Conservation (phyloP, 2,797 vertebrate genomes). For the Xyrichtys novacula region DNA sequence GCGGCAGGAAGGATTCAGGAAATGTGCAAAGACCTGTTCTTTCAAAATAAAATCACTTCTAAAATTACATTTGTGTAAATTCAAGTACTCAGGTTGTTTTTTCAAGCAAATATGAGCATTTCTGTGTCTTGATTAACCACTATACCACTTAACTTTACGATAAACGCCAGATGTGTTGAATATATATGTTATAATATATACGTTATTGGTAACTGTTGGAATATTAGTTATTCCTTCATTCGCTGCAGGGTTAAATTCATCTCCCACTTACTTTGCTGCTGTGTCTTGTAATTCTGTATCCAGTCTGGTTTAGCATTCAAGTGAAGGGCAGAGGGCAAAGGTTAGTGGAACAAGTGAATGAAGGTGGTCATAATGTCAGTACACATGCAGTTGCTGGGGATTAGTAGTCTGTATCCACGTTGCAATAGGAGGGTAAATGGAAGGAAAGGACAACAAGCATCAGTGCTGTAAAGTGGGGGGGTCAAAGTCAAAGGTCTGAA, state of each 20-base stretch:
- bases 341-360: constrained; percentile 61
- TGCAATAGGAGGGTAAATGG: constrained; percentile 17
- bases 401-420: constrained; percentile 30
- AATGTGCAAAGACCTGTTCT: too few species aligned
- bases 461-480: constrained; percentile 17
- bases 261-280: constrained; percentile 88
- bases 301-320: constrained; percentile 86
- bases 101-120: too few species aligned
- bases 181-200: too few species aligned
- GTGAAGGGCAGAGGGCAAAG: constrained; percentile 56
- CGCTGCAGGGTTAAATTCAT: constrained; percentile 2
- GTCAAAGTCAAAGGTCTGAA: constrained; percentile 17
- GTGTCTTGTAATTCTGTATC: constrained; percentile 92
- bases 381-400: constrained; percentile 50
- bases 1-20: too few species aligned
- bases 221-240: not conserved
- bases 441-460: constrained; percentile 30
- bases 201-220: not conserved
- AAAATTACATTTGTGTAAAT: too few species aligned
- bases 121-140: too few species aligned
- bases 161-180: too few species aligned
- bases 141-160: too few species aligned
- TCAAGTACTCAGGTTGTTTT: too few species aligned
- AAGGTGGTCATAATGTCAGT: constrained; percentile 79
- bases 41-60: too few species aligned